These are phyloP conservation scores for Paguma larvata DNA, from an alignment of 2,797 vertebrate genomes.

Conservation along the genomic window DNA sequence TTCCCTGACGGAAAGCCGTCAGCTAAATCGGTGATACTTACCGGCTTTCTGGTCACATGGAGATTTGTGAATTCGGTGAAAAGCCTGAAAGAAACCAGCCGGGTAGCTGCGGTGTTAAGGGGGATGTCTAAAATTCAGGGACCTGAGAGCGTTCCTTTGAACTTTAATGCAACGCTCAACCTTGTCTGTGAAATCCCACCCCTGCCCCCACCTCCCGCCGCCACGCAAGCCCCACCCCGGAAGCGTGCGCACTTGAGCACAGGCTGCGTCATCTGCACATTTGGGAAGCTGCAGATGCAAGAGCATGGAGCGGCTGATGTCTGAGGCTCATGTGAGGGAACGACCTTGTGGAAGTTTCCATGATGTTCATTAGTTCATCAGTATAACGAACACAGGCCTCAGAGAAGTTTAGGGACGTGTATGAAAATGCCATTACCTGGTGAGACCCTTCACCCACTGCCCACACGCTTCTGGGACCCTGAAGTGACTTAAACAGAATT, in stretches of 20 bases:
- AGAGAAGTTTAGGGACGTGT: neutral
- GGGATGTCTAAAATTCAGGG: neutral
- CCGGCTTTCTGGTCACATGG: neutral
- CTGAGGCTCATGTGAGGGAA: neutral
- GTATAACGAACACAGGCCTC: neutral
- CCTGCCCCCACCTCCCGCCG: neutral
- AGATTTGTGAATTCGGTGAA: neutral
- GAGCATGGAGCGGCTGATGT: neutral
- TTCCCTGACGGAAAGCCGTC: constrained; percentile 36
- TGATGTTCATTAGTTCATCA: neutral
- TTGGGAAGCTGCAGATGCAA: neutral
- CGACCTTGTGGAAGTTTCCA: neutral
- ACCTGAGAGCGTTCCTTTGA: neutral
- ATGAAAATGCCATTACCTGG: neutral
- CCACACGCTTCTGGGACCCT: neutral
- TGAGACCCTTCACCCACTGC: neutral
- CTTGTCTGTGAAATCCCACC: neutral
- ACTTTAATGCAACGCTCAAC: neutral
- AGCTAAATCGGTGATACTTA: neutral
- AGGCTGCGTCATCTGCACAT: neutral
- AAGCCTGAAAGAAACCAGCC: neutral
- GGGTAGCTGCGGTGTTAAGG: neutral
- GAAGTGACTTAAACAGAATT: neutral
- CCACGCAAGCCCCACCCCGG: neutral
- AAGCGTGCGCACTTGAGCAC: neutral